These are phyloP conservation scores for Gallinago media DNA, from an alignment of 2,113 vertebrate genomes.

Conservation along the genomic window DNA sequence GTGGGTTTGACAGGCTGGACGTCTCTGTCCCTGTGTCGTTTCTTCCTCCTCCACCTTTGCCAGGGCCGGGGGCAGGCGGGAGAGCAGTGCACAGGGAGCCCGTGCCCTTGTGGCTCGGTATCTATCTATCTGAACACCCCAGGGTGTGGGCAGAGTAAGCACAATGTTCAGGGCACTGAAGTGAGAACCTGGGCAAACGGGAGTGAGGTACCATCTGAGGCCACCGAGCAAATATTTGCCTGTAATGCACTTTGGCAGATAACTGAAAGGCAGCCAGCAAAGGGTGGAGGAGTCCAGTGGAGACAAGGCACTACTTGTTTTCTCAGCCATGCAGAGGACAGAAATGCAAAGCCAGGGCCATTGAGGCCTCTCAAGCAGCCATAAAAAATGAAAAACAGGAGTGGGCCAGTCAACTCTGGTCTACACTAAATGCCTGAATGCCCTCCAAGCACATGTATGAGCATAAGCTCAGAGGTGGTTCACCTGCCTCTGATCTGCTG, in stretches of 20 bases:
- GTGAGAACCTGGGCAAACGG: constrained; percentile 68
- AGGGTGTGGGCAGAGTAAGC: constrained; percentile 56
- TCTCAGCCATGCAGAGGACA: background rate
- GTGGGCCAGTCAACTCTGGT: background rate
- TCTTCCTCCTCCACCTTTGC: accelerated
- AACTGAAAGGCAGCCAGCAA: constrained; percentile 60
- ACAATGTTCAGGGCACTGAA: constrained; percentile 30
- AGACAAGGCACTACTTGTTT: constrained; percentile 61
- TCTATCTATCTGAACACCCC: background rate
- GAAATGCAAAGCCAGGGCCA: background rate
- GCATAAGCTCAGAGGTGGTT: background rate
- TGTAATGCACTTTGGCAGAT: constrained; percentile 53
- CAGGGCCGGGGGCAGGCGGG: accelerated
- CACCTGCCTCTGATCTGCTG: background rate
- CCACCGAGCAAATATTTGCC: constrained; percentile 74
- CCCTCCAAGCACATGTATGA: background rate
- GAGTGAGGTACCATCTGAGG: constrained; percentile 76
- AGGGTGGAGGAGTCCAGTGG: constrained; percentile 22
- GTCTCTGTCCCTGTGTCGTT: no score
- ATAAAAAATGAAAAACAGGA: background rate
- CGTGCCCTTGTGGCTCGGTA: background rate
- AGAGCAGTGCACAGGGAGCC: background rate
- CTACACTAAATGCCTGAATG: background rate
- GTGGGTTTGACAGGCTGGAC: background rate
- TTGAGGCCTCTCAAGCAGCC: background rate